Evolutionary conservation across 2,888 invertebrate species (phyloP).

Genomic region (Dolomedes plantarius): DNA sequence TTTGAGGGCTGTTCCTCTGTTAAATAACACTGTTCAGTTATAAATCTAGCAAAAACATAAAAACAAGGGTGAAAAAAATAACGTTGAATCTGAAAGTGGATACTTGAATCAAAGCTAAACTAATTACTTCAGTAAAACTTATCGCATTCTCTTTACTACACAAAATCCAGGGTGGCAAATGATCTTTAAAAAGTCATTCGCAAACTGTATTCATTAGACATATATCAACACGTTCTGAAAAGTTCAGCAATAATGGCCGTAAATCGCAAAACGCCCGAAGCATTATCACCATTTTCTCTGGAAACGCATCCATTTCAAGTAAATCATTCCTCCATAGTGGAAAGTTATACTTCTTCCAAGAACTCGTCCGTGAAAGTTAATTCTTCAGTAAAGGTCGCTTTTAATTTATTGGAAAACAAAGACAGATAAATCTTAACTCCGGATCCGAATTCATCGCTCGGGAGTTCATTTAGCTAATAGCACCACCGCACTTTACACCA

Average conservation of each 20-base stretch:
- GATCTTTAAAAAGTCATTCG: no score
- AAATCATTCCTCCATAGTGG: neutral
- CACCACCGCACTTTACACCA: neutral
- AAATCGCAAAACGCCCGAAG: neutral
- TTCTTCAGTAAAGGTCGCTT: neutral
- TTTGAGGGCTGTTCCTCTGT: no score
- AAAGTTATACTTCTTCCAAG: neutral
- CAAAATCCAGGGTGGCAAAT: no score
- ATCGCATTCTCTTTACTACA: no score
- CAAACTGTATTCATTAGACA: no score
- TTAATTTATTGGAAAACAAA: slow-evolving; percentile 18
- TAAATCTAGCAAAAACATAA: no score
- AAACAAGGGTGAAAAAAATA: no score
- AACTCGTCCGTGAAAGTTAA: slow-evolving; percentile 2
- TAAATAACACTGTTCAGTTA: no score
- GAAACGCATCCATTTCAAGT: neutral
- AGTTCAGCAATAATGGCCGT: neutral
- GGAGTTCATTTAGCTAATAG: slow-evolving; percentile 14
- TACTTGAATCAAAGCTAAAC: no score
- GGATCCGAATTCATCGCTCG: slow-evolving; percentile 11
- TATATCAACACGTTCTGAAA: neutral
- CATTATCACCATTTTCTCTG: neutral
- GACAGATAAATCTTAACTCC: slow-evolving; percentile 14
- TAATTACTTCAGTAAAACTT: no score
- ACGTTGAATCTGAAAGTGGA: no score